phyloP scores from a whole-genome alignment of 2,888 invertebrate species.

The Megastigmus dorsalis region DNA sequence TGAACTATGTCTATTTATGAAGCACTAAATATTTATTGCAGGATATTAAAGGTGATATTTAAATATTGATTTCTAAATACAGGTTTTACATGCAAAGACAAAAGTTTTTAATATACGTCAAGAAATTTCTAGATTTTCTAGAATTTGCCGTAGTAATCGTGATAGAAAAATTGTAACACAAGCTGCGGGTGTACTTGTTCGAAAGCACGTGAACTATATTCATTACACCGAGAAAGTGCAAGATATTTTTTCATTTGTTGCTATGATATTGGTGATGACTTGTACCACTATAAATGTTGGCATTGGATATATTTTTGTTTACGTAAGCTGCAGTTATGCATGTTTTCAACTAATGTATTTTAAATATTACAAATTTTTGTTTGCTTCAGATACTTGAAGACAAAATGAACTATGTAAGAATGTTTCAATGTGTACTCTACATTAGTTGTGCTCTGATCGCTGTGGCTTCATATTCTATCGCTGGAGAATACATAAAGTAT shows the following conservation, averaged over 20 bases:
- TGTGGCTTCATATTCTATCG: not conserved
- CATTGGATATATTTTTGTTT: not conserved
- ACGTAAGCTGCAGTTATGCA: too few species aligned
- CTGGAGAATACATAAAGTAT: not conserved
- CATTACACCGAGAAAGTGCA: not conserved
- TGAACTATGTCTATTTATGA: too few species aligned
- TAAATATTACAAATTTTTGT: not conserved
- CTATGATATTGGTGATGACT: not conserved
- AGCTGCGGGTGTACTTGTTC: not conserved
- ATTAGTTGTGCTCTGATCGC: not conserved
- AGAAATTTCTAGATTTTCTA: conserved; percentile 9
- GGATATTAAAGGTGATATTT: too few species aligned
- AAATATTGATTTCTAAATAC: not conserved
- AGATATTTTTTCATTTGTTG: not conserved
- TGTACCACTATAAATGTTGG: not conserved
- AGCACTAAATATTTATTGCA: too few species aligned
- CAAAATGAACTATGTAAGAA: not conserved
- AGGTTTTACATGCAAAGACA: not conserved
- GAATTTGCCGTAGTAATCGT: not conserved
- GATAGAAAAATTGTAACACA: not conserved
- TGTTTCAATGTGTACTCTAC: not conserved
- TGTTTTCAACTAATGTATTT: too few species aligned
- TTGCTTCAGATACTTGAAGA: not conserved
- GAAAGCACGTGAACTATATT: not conserved
- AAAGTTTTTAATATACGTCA: not conserved